These are phyloP conservation scores for Cyclura pinguis DNA, from an alignment of 2,797 vertebrate genomes.

Conservation along the genomic window DNA sequence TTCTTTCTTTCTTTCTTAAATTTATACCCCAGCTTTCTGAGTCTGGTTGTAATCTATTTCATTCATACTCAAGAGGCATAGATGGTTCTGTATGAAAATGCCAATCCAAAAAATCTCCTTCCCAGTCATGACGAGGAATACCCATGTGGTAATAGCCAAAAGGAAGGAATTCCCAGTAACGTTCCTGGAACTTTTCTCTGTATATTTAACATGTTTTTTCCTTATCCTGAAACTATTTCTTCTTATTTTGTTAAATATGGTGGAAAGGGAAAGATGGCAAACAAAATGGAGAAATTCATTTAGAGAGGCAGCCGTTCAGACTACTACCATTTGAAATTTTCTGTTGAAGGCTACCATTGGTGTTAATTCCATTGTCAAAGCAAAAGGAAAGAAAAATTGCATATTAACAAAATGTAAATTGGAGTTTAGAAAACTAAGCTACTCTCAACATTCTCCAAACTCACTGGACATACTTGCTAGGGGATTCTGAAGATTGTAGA, in stretches of 20 bases:
- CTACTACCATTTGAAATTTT: neutral
- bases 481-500: too few species aligned
- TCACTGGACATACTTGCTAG: too few species aligned
- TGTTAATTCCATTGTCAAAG: neutral
- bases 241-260: neutral
- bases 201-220: neutral
- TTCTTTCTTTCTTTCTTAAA: too few species aligned
- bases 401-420: neutral
- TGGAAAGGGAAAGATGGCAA: neutral
- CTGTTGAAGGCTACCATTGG: neutral
- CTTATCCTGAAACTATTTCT: neutral
- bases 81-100: too few species aligned
- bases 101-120: too few species aligned
- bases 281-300: neutral
- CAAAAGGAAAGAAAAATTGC: neutral
- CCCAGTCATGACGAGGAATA: too few species aligned
- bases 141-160: neutral
- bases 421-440: neutral
- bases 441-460: too few species aligned
- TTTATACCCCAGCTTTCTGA: too few species aligned
- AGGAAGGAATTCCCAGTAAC: neutral
- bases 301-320: neutral
- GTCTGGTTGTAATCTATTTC: too few species aligned
- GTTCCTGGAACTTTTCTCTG: neutral
- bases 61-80: too few species aligned